Base-by-base conservation (phyloP, 2,797 vertebrate genomes). In the Amblyraja radiata region DNA sequence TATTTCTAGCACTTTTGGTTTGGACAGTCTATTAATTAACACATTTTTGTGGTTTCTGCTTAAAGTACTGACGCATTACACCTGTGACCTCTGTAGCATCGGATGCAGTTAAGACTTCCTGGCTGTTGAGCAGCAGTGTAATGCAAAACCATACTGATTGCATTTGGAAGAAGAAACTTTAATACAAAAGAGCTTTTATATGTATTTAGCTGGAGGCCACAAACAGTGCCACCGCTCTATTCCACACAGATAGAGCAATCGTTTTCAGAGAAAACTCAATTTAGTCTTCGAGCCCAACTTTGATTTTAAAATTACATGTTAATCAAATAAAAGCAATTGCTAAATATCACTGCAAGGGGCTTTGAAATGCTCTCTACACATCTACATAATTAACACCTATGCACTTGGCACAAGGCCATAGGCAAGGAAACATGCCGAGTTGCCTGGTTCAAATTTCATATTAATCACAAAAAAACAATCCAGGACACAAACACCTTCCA, bases 301-400 rank as follows among this genome's bases (percentile, higher is more conserved):
- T 88, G 84, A 88, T 68, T 88, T 88, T 68, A 88, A 88, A 68
- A 88, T 88, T 36, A 88, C 61, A 68, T 68, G 63, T 88, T 68
- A 88, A 88, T 88, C 84, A 88, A 88, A 88, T 36, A 63, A 88
- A 88, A 68, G 63, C 84, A 68, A 36, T 88, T 88, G 84, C 84
- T 63, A 68, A 68, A 65, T 88, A 88, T 88, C 65, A 88, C 84
- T 88, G 61, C 65, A 32, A 88, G n/a, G n/a, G 32, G 68, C 68
- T 68, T 63, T 88, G 84, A 65, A 88, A 88, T 88, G 61, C 65
- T 68, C 84, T 68, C 61, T 88, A 68, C 63, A 68, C 18, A 68
- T 68, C 61, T 68, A 68, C 84, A 88, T 88, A 88, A 88, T 88
- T 65, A 65, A 68, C n/a, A 9, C 61, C 32, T 88, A 36, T 88